Evolutionary conservation across 2,888 invertebrate species (phyloP).

Genomic region (Pseudococcus longispinus): DNA sequence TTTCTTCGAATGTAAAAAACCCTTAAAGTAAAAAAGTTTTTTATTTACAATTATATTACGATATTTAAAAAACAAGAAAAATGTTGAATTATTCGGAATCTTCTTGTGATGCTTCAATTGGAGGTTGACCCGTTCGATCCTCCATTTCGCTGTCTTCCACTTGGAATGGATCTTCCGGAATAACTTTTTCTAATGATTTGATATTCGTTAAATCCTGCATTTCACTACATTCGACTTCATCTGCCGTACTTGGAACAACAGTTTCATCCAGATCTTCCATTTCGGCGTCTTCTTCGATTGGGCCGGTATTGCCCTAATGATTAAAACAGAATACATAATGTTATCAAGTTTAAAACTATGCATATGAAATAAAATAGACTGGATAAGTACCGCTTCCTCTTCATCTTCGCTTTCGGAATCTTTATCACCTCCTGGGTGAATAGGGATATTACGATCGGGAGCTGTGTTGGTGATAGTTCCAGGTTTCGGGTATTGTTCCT

Average conservation of each 20-base stretch:
- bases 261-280: not conserved
- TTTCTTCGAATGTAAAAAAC: not conserved
- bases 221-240: not conserved
- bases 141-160: conserved; percentile 15
- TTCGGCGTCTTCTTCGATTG: not conserved
- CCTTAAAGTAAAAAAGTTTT: not conserved
- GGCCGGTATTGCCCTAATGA: not conserved
- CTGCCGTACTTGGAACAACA: not conserved
- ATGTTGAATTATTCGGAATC: not conserved
- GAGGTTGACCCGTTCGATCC: not conserved
- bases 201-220: not conserved
- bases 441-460: conserved; percentile 69
- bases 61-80: not conserved
- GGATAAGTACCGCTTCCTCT: conserved; percentile 58
- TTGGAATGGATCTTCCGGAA: not conserved
- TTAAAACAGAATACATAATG: not conserved
- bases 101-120: not conserved
- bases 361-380: not conserved
- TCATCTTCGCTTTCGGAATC: conserved; percentile 72
- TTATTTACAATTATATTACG: not conserved
- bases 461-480: conserved; percentile 67
- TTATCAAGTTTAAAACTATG: no score
- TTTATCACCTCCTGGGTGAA: conserved; percentile 71
- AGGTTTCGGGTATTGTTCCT: conserved; percentile 69
- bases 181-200: not conserved